phyloP scores from a whole-genome alignment of 2,113 vertebrate genomes.

The Tragelaphus scriptus region DNA sequence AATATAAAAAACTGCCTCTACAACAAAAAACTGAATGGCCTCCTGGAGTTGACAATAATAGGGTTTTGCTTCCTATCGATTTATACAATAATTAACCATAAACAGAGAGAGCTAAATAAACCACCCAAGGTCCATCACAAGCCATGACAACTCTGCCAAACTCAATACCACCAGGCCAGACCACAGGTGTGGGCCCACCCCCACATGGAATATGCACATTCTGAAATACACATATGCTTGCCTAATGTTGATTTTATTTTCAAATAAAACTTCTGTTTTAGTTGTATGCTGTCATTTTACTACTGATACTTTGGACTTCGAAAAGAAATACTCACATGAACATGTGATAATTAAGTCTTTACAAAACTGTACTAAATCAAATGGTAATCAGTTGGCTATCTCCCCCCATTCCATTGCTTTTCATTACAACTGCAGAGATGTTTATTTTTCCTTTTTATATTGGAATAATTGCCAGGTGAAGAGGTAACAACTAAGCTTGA shows the following conservation, averaged over 20 bases:
- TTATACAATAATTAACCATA: slow-evolving; percentile 45
- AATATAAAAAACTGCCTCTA: not conserved
- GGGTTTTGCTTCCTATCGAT: not conserved
- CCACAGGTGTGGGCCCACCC: not conserved
- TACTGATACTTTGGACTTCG: not conserved
- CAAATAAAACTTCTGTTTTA: not conserved
- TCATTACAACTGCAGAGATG: not conserved
- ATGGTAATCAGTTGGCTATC: not conserved
- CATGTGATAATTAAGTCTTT: not conserved
- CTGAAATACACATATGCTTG: not conserved
- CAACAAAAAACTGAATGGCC: not conserved
- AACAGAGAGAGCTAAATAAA: slow-evolving; percentile 11
- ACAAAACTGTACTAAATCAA: slow-evolving; percentile 8
- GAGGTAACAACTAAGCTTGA: not conserved
- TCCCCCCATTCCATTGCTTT: not conserved
- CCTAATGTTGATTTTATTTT: not conserved
- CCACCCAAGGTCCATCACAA: not conserved
- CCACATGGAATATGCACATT: not conserved
- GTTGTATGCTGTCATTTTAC: not conserved
- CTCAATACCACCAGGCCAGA: not conserved
- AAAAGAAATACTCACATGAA: slow-evolving; percentile 1
- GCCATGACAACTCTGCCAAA: not conserved
- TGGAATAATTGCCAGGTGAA: not conserved
- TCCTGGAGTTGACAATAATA: not conserved
- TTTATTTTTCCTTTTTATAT: not conserved